Percentiles rank a stretch among this genome's conserved stretches.
phyloP scores from a whole-genome alignment of 23 tunicate species.

The Halocynthia aurantium region DNA sequence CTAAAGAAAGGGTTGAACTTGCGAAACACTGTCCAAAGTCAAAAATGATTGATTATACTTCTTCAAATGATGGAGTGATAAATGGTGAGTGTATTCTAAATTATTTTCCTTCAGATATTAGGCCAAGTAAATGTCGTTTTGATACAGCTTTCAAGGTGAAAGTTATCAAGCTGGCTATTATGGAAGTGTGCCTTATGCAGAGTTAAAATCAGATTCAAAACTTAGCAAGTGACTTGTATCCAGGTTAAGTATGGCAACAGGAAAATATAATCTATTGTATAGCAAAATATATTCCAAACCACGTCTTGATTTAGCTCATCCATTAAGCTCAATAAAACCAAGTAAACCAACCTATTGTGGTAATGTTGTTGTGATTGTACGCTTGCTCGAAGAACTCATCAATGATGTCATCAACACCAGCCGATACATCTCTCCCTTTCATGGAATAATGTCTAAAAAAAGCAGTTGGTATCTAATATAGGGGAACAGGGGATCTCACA shows the following conservation, averaged over 20 bases:
- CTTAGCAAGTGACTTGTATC: background rate
- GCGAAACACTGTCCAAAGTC: no score
- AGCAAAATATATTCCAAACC: background rate
- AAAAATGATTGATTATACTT: no score
- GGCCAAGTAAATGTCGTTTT: no score
- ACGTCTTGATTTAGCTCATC: no score
- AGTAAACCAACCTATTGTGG: slow-evolving; percentile 35
- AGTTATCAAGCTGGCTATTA: no score
- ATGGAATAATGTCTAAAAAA: slow-evolving; percentile 49
- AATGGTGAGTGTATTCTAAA: no score
- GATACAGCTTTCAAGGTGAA: no score
- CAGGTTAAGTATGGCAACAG: background rate
- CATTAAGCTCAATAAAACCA: no score
- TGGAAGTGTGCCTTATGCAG: no score
- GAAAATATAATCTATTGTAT: background rate
- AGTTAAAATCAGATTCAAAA: background rate
- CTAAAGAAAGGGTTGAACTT: no score
- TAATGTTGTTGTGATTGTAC: slow-evolving; percentile 18
- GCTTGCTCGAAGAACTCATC: slow-evolving; percentile 61
- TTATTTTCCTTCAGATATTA: no score
- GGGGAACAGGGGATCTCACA: background rate
- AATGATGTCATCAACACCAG: slow-evolving; percentile 22
- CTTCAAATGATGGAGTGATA: no score
- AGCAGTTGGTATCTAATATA: background rate
- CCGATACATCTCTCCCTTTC: slow-evolving; percentile 63